Conservation (phyloP, 2,113 vertebrate genomes). For the Telmatochromis brichardi region DNA sequence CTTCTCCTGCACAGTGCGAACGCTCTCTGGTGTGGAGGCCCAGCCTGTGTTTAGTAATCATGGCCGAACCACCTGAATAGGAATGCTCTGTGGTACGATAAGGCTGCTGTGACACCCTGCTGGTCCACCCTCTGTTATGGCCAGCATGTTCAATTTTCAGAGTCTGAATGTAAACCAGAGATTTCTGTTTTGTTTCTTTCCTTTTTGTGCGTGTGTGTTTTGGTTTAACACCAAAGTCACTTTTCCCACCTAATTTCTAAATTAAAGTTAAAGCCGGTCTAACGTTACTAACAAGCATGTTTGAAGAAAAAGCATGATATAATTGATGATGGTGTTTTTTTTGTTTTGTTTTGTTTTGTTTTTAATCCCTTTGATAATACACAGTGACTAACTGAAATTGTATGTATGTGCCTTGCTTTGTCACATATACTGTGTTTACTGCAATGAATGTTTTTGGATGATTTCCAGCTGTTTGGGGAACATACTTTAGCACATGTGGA, state of each 20-base stretch:
- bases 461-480: not conserved
- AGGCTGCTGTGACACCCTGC: conserved; percentile 38
- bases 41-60: not conserved
- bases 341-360: not conserved
- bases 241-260: not conserved
- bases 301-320: conserved; percentile 43
- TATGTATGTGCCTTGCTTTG: conserved; percentile 45
- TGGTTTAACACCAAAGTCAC: not conserved
- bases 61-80: not conserved
- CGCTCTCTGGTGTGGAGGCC: not conserved
- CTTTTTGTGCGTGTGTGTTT: not conserved
- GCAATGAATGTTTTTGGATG: not conserved
- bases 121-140: conserved; percentile 39
- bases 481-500: not conserved
- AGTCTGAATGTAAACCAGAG: conserved; percentile 4
- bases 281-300: conserved; percentile 62
- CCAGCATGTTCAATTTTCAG: conserved; percentile 40
- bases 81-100: not conserved
- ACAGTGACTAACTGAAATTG: conserved; percentile 34
- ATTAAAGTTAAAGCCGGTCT: not conserved
- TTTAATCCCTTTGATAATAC: not conserved
- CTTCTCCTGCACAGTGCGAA: conserved; percentile 6
- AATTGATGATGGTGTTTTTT: not conserved
- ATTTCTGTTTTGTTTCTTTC: not conserved
- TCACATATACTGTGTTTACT: conserved; percentile 29